A percentile compares a stretch with the other conserved stretches of the same genome.
These are phyloP conservation scores for Beroe ovata DNA, from an alignment of 37 sponge, comb jelly and placozoan species.

Conservation along the genomic window DNA sequence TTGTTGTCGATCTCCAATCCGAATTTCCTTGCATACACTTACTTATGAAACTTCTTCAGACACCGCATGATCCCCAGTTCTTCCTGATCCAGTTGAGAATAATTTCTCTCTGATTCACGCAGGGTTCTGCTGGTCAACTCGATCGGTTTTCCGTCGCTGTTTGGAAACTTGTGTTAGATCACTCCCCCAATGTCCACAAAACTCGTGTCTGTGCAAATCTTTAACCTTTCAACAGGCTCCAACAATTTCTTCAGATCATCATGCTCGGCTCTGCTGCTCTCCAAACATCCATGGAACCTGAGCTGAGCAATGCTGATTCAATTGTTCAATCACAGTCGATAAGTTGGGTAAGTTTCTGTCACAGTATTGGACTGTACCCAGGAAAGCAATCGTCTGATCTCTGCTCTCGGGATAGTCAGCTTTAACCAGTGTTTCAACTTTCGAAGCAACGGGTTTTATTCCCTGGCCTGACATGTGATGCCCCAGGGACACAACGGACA, in stretches of 20 bases:
- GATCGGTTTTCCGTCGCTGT: conserved; percentile 68
- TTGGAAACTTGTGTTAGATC: conserved; percentile 53
- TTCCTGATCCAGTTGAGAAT: too few relatives aligned
- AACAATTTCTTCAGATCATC: conserved; percentile 63
- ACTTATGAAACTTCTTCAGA: conserved; percentile 73
- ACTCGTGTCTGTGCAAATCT: conserved; percentile 68
- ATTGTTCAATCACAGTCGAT: conserved; percentile 62
- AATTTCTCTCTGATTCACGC: conserved; percentile 37
- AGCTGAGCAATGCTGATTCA: conserved; percentile 66
- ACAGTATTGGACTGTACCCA: conserved; percentile 71
- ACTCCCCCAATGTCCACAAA: conserved; percentile 70
- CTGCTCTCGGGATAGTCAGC: conserved; percentile 50
- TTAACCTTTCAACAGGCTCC: conserved; percentile 67
- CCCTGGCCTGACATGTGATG: conserved; percentile 25
- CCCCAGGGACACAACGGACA: conserved; percentile 59
- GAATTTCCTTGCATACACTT: conserved; percentile 70
- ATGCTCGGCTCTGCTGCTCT: conserved; percentile 62
- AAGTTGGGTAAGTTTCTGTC: conserved; percentile 68
- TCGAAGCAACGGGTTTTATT: conserved; percentile 22
- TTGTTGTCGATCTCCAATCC: conserved; percentile 70
- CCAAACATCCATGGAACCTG: conserved; percentile 57
- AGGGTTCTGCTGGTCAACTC: conserved; percentile 69
- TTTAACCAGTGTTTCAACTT: conserved; percentile 66
- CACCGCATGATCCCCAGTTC: too few relatives aligned
- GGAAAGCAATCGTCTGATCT: conserved; percentile 65